These are phyloP conservation scores for Ophraella communa DNA, from an alignment of 2,888 invertebrate genomes.

Conservation along the genomic window DNA sequence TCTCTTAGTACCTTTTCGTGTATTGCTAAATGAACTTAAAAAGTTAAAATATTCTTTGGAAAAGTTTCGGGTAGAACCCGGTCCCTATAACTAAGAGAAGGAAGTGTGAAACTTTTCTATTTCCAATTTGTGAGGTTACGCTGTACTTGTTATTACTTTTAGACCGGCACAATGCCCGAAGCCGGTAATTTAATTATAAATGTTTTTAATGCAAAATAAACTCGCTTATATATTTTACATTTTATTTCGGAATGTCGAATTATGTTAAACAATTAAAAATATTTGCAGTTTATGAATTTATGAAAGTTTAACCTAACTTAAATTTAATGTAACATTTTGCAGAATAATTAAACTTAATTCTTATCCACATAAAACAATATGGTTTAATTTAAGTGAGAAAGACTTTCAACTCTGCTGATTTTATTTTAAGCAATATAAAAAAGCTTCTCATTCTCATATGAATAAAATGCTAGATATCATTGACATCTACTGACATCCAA, in stretches of 20 bases:
- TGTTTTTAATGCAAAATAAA: background rate
- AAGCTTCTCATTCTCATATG: too few species aligned
- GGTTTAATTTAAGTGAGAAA: too few species aligned
- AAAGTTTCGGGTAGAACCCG: conserved; percentile 1
- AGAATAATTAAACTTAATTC: too few species aligned
- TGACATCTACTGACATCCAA: too few species aligned
- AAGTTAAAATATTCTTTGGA: conserved; percentile 17
- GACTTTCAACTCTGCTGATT: too few species aligned
- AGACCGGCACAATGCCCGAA: background rate
- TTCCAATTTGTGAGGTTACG: conserved; percentile 4
- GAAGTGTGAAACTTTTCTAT: conserved; percentile 7
- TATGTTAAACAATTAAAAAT: background rate
- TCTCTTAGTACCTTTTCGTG: conserved; percentile 23
- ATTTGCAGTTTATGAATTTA: background rate
- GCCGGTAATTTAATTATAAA: background rate
- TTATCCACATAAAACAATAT: too few species aligned
- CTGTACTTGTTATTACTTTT: conserved; percentile 8
- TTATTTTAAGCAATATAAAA: too few species aligned
- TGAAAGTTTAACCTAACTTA: background rate
- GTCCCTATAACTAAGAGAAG: background rate
- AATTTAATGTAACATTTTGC: too few species aligned
- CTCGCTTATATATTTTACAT: background rate
- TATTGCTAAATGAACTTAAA: conserved; percentile 20
- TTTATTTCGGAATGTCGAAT: background rate
- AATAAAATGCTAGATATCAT: too few species aligned